Percentiles rank a stretch among this genome's conserved stretches.
Evolutionary conservation across 2,113 vertebrate genomes (phyloP).

Genomic region (Anseranas semipalmata): DNA sequence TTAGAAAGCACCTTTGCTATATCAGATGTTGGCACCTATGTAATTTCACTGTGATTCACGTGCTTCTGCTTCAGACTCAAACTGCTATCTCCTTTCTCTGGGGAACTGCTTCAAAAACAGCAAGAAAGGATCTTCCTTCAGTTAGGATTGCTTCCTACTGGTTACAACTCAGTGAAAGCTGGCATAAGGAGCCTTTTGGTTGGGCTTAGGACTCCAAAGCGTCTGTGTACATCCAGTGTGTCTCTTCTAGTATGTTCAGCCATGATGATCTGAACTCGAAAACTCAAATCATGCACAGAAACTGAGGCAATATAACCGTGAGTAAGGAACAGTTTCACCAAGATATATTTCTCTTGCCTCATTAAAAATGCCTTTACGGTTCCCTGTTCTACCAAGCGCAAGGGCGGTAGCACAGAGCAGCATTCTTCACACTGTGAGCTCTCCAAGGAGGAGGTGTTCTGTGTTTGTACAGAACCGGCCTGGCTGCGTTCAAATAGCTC

Average conservation of each 20-base stretch:
- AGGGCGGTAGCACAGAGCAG: not conserved
- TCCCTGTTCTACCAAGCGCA: not conserved
- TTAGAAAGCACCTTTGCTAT: not conserved
- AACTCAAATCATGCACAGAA: not conserved
- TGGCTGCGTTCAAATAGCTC: no score
- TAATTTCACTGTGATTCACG: not conserved
- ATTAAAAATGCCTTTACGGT: not conserved
- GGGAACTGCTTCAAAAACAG: not conserved
- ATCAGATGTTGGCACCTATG: not conserved
- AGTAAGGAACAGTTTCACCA: not conserved
- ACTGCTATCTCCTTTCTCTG: slow-evolving; percentile 1
- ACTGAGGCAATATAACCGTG: not conserved
- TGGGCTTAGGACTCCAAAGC: not conserved
- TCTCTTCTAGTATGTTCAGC: not conserved
- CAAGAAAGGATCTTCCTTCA: not conserved
- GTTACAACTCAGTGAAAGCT: not conserved
- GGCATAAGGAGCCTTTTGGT: not conserved
- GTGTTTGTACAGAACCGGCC: not conserved
- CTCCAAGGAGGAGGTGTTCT: not conserved
- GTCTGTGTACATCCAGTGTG: not conserved
- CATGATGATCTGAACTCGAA: not conserved
- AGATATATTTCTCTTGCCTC: not conserved
- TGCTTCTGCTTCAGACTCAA: not conserved
- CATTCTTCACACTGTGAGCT: not conserved
- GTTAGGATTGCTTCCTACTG: not conserved